A percentile compares a stretch with the other conserved stretches of the same genome.
These are phyloP conservation scores for Campodea augens DNA, from an alignment of 1,140 invertebrate genomes.

Conservation along the genomic window DNA sequence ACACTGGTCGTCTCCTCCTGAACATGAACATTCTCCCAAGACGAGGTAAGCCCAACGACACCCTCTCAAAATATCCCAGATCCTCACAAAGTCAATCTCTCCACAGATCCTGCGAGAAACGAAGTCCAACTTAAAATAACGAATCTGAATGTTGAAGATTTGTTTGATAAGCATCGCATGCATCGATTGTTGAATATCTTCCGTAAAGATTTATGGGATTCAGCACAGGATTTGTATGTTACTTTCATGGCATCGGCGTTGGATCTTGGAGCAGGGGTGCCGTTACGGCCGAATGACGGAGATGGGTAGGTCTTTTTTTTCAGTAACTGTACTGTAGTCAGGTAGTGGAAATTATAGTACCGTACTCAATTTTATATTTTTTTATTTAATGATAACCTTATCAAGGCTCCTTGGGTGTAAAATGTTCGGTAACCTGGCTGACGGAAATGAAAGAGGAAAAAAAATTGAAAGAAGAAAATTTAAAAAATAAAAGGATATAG, in stretches of 20 bases:
- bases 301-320: constrained; percentile 46
- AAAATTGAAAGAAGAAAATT: too few species aligned
- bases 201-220: constrained; percentile 34
- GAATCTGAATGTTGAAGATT: constrained; percentile 66
- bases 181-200: constrained; percentile 54
- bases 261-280: constrained; percentile 57
- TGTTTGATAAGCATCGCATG: constrained; percentile 44
- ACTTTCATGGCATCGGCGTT: constrained; percentile 66
- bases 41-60: constrained; percentile 26
- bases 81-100: constrained; percentile 10
- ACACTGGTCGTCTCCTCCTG: constrained; percentile 42
- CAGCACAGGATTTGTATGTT: constrained; percentile 44
- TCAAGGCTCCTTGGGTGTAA: not conserved
- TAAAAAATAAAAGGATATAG: too few species aligned
- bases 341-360: not conserved
- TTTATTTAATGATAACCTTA: not conserved
- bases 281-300: constrained; percentile 55
- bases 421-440: too few species aligned
- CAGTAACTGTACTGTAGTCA: too few species aligned
- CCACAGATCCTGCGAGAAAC: constrained; percentile 39
- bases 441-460: too few species aligned
- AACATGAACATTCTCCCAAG: constrained; percentile 38
- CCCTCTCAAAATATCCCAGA: not conserved
- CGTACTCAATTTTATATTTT: not conserved
- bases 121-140: constrained; percentile 72